Evolutionary conservation across 64 coral and sea anemone genomes (phyloP), one percentile per base, ranked within the genome.

Genomic region (Montipora efflorescens): DNA sequence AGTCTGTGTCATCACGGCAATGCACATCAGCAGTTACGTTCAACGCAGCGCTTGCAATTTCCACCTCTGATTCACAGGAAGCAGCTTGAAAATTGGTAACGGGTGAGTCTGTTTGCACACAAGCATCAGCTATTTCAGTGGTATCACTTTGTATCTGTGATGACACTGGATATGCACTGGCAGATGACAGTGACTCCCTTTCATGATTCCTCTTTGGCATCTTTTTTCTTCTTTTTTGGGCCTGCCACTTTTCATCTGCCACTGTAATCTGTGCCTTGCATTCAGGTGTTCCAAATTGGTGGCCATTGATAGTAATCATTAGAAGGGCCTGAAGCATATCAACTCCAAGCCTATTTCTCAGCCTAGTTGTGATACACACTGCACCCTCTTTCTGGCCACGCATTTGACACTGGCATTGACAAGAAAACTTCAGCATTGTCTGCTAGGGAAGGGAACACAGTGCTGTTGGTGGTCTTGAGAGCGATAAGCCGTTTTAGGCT

Each of bases 81-180:
- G 16, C 59, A 48, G 18, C 25, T 21, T n/a, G 18, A 12, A 15
- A 50, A 58, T 20, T 14, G 16, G 16, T 14, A 25, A 28, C 28
- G 28, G 28, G 28, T 28, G 49, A 16, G 74, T 90, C 15, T 90
- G 87, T 90, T 90, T 90, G 87, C 15, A 90, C 53, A 78, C 74
- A 76, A 0, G 87, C 73, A 58, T 88, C 70, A 88, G 69, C 3
- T 88, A n/a, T 11, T n/a, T 88, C 87, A 76, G 5, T 89, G 36
- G 73, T 15, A 89, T 52, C 87, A 50, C 59, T 18, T 18, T 89
- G 87, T 89, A 49, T 16, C 36, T 12, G 12, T 13, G 87, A 3
- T 13, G 87, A 78, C 8, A 75, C 52, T 78, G 87, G 47, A 78
- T 11, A 67, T 48, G 84, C 7, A 19, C 74, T 62, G 67, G 3